These are phyloP conservation scores for Cardiocondyla obscurior DNA, from an alignment of 1,140 invertebrate species.

Conservation along the genomic window DNA sequence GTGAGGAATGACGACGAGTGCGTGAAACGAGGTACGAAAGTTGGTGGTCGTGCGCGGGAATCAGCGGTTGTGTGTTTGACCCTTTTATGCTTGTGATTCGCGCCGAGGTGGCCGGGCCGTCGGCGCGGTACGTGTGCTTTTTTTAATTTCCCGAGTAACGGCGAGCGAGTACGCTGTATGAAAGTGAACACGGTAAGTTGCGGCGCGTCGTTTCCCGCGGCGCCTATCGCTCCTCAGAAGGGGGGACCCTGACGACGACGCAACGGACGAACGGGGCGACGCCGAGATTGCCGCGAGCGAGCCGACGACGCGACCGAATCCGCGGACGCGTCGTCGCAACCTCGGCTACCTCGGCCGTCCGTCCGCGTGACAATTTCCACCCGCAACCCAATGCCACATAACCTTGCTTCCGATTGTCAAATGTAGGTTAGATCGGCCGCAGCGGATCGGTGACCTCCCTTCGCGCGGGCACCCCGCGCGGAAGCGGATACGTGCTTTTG, in stretches of 20 bases:
- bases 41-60: conserved; percentile 78
- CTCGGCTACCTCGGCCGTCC: neutral
- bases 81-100: conserved; percentile 75
- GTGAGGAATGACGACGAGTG: conserved; percentile 59
- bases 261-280: conserved; percentile 55
- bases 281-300: conserved; percentile 16
- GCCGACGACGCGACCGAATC: neutral
- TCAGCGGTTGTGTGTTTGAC: conserved; percentile 72
- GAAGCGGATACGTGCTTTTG: neutral
- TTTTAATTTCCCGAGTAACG: conserved; percentile 64
- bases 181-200: conserved; percentile 71
- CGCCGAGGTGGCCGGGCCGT: conserved; percentile 61
- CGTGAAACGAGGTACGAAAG: conserved; percentile 77
- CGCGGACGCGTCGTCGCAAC: neutral
- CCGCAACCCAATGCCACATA: conserved; percentile 59
- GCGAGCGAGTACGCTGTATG: conserved; percentile 67
- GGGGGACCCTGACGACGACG: conserved; percentile 66
- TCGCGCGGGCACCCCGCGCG: conserved; percentile 28
- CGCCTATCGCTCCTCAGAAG: neutral
- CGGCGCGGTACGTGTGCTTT: conserved; percentile 71
- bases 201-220: conserved; percentile 56
- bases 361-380: conserved; percentile 29
- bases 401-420: conserved; percentile 72
- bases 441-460: conserved; percentile 70
- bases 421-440: conserved; percentile 77